A percentile compares a stretch with the other conserved stretches of the same genome.
Evolutionary conservation across 2,113 vertebrate genomes (phyloP).

Genomic region (Notothenia rossii): DNA sequence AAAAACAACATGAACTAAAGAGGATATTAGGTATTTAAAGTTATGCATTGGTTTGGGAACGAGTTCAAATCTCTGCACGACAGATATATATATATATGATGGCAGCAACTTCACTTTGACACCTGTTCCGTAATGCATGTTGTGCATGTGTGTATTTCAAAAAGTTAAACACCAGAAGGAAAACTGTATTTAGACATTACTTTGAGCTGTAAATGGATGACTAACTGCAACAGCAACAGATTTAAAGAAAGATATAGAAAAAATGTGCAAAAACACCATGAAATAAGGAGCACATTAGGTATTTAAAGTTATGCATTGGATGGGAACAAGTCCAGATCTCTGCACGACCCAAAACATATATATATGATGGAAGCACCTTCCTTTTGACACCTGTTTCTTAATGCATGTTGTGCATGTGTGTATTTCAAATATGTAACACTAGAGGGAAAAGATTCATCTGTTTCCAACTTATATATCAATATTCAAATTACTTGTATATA

Average conservation of each 20-base stretch:
- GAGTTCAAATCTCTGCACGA: background rate
- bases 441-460: background rate
- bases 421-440: too few relatives aligned
- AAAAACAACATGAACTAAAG: constrained; percentile 1
- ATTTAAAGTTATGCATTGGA: background rate
- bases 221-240: background rate
- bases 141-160: background rate
- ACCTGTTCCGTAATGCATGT: too few relatives aligned
- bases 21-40: background rate
- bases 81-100: too few relatives aligned
- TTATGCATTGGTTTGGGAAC: background rate
- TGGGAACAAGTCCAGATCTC: too few relatives aligned
- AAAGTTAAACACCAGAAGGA: too few relatives aligned
- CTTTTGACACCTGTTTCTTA: too few relatives aligned
- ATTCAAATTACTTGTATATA: too few relatives aligned
- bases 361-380: too few relatives aligned
- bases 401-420: background rate
- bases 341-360: background rate
- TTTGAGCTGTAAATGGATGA: constrained; percentile 28
- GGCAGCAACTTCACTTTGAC: too few relatives aligned
- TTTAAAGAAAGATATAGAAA: background rate
- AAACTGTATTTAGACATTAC: background rate
- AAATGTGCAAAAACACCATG: background rate
- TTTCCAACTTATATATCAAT: too few relatives aligned
- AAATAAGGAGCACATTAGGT: background rate